These are phyloP conservation scores for Triplophysa siluroides DNA, from an alignment of 2,113 vertebrate species.

Conservation along the genomic window DNA sequence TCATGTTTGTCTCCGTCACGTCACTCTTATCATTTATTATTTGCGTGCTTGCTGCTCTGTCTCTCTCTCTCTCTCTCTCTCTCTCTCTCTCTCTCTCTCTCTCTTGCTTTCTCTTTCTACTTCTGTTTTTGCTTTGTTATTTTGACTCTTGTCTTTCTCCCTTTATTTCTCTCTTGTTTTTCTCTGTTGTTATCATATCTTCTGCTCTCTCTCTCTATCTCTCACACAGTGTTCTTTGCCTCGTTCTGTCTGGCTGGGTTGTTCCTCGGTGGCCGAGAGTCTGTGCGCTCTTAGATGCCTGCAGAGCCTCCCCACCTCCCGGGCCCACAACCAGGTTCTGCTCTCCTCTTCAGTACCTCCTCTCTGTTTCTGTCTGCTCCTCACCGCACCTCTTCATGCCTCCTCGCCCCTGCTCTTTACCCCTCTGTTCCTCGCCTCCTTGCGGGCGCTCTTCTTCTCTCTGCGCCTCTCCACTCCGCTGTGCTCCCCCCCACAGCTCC, in stretches of 20 bases:
- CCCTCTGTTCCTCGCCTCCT: slow-evolving; percentile 1
- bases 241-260: slow-evolving; percentile 99
- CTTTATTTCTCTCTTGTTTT: slow-evolving; percentile 46
- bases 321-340: slow-evolving; percentile 98
- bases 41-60: slow-evolving; percentile 50
- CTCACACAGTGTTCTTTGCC: slow-evolving; percentile 99
- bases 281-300: slow-evolving; percentile 99
- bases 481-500: slow-evolving; percentile 52
- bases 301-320: slow-evolving; percentile 99
- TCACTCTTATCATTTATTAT: slow-evolving; percentile 33
- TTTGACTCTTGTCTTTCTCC: slow-evolving; percentile 54
- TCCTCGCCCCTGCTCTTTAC: slow-evolving; percentile 35
- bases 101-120: background rate
- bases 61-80: slow-evolving; percentile 41
- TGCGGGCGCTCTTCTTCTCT: slow-evolving; percentile 55
- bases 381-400: background rate
- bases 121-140: background rate
- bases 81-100: slow-evolving; percentile 26
- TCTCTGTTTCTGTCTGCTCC: slow-evolving; percentile 69
- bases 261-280: slow-evolving; percentile 99
- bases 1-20: slow-evolving; percentile 48
- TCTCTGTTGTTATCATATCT: background rate
- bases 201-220: slow-evolving; percentile 84
- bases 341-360: slow-evolving; percentile 75
- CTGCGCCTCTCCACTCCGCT: slow-evolving; percentile 42